Percentiles rank a stretch among this genome's conserved stretches.
Evolutionary conservation across 2,888 invertebrate genomes (phyloP).

Genomic region (Acleris laterana): DNA sequence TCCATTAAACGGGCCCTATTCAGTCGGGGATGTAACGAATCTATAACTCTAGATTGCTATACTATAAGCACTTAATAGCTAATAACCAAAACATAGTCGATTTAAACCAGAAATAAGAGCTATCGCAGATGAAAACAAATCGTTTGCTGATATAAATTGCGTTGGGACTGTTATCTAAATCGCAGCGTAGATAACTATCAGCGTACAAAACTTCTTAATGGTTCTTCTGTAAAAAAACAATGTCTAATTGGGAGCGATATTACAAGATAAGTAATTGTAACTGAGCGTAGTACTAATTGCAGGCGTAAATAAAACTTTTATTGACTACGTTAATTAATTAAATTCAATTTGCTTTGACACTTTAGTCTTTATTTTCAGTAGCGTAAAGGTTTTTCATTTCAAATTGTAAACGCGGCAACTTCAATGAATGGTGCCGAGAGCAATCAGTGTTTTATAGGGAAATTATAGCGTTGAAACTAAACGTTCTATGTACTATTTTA

Average conservation of each 20-base stretch:
- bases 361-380: not conserved
- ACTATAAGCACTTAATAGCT: no score
- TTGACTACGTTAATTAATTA: conserved; percentile 8
- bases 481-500: no score
- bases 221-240: conserved; percentile 37
- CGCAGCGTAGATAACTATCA: conserved; percentile 36
- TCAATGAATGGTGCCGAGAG: not conserved
- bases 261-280: conserved; percentile 16
- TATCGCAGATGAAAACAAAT: conserved; percentile 25
- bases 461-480: not conserved
- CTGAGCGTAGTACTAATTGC: conserved; percentile 9
- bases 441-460: not conserved
- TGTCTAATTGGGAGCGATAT: conserved; percentile 19
- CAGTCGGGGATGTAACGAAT: not conserved
- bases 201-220: conserved; percentile 37
- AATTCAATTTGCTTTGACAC: not conserved
- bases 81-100: not conserved
- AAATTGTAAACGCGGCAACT: not conserved
- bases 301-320: conserved; percentile 2
- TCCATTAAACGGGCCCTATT: not conserved
- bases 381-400: not conserved
- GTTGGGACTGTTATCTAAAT: conserved; percentile 39
- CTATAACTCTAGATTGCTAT: not conserved
- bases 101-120: conserved; percentile 16
- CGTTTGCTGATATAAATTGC: conserved; percentile 27